phyloP scores from a whole-genome alignment of 1,140 invertebrate genomes.

The Bemisia tabaci region DNA sequence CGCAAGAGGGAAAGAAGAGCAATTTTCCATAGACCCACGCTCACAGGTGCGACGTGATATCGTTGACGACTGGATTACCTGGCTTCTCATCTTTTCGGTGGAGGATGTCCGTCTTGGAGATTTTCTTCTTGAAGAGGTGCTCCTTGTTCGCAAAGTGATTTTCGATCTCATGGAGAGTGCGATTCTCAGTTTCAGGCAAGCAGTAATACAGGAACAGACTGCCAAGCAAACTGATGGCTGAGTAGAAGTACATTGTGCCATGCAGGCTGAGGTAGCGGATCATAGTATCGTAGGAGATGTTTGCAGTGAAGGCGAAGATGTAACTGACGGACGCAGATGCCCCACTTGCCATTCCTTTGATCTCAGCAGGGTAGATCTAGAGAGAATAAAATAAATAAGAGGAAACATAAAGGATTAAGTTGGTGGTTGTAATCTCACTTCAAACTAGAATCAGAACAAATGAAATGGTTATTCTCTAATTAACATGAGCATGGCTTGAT shows the following conservation, averaged over 20 bases:
- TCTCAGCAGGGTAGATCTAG: conserved; percentile 43
- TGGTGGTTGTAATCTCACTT: too few species aligned
- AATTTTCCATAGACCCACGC: too few species aligned
- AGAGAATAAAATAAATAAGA: conserved; percentile 7
- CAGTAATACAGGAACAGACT: conserved; percentile 37
- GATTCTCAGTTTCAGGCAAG: conserved; percentile 72
- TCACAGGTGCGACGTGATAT: neutral
- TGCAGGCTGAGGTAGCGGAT: conserved; percentile 41
- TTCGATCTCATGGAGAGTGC: conserved; percentile 53
- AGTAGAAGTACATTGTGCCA: conserved; percentile 53
- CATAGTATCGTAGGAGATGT: conserved; percentile 43
- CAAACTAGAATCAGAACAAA: too few species aligned
- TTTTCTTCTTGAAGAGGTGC: conserved; percentile 10
- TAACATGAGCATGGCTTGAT: too few species aligned
- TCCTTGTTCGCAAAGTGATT: conserved; percentile 16
- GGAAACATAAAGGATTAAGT: conserved; percentile 5
- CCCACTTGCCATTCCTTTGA: conserved; percentile 50
- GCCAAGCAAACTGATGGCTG: conserved; percentile 36
- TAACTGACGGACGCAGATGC: conserved; percentile 52
- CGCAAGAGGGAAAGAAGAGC: too few species aligned
- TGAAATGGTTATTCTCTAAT: too few species aligned
- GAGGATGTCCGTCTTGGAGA: conserved; percentile 2
- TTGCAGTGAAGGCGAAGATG: conserved; percentile 52
- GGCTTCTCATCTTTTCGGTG: neutral
- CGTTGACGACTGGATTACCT: neutral